phyloP scores from a whole-genome alignment of 1,140 invertebrate species.

The Drosophila bifasciata region DNA sequence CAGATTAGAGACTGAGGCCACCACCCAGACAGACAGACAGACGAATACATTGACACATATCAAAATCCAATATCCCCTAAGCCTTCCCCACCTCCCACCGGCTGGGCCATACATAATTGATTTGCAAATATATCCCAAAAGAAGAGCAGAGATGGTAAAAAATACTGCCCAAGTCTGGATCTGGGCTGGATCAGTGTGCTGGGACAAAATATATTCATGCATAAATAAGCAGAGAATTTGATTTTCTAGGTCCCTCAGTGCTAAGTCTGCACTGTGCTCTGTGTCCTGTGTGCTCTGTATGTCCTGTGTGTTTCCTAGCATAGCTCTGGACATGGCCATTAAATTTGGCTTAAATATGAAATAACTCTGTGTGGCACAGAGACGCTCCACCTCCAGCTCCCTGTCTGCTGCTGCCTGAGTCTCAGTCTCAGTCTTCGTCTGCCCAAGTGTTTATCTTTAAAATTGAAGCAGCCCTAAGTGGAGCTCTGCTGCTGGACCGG shows the following conservation, averaged over 20 bases:
- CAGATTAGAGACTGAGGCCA: too few relatives aligned
- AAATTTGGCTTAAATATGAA: slow-evolving; percentile 67
- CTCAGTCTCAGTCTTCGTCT: too few relatives aligned
- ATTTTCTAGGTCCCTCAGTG: slow-evolving; percentile 7
- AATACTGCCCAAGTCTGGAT: neutral
- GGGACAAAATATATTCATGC: slow-evolving; percentile 52
- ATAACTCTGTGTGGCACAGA: slow-evolving; percentile 32
- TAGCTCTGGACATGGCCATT: slow-evolving; percentile 44
- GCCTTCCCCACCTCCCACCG: too few relatives aligned
- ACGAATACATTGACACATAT: slow-evolving; percentile 41
- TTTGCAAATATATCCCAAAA: slow-evolving; percentile 47
- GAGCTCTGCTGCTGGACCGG: slow-evolving; percentile 18
- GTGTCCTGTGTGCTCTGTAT: neutral
- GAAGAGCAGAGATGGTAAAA: neutral
- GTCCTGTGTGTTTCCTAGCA: slow-evolving; percentile 26
- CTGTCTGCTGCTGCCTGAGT: neutral
- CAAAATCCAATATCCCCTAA: slow-evolving; percentile 23
- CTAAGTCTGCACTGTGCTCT: neutral
- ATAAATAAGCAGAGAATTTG: slow-evolving; percentile 59
- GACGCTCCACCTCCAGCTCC: too few relatives aligned
- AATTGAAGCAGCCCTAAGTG: slow-evolving; percentile 54
- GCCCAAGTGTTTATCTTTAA: slow-evolving; percentile 67
- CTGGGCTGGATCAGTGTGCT: neutral
- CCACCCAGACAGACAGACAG: neutral
- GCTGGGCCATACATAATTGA: slow-evolving; percentile 45